phyloP scores from a whole-genome alignment of 2,888 invertebrate genomes.

The Cantharis rustica region DNA sequence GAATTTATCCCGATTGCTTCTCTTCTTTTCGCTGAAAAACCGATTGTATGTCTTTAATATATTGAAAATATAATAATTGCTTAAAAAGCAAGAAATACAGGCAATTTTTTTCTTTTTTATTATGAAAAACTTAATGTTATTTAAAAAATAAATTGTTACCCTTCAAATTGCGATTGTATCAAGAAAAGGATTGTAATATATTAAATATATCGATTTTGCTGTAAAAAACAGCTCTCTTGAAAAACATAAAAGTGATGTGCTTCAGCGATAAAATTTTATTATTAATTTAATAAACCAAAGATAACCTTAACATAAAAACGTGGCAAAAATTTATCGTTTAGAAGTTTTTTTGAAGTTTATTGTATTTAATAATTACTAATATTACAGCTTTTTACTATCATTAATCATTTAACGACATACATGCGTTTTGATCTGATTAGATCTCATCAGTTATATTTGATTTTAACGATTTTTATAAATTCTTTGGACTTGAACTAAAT shows the following conservation, averaged over 20 bases:
- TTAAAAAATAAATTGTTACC: too few species aligned
- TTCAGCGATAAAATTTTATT: background rate
- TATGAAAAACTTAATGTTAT: too few species aligned
- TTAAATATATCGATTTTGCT: background rate
- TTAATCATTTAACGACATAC: background rate
- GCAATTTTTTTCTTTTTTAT: too few species aligned
- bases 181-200: background rate
- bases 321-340: background rate
- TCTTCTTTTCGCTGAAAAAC: too few species aligned
- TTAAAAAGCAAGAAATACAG: too few species aligned
- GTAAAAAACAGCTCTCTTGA: background rate
- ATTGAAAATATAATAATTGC: too few species aligned
- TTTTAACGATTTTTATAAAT: too few species aligned
- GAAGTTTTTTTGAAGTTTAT: background rate
- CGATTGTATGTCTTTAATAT: too few species aligned
- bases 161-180: background rate
- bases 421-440: background rate
- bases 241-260: background rate
- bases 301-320: background rate
- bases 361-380: background rate
- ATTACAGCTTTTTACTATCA: background rate
- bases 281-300: background rate
- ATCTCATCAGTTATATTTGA: background rate
- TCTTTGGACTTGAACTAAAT: too few species aligned
- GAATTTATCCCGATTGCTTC: background rate